Percentiles rank a stretch among this genome's conserved stretches.
These are phyloP conservation scores for Rhynchophorus ferrugineus DNA, from an alignment of 1,140 invertebrate genomes.

Conservation along the genomic window DNA sequence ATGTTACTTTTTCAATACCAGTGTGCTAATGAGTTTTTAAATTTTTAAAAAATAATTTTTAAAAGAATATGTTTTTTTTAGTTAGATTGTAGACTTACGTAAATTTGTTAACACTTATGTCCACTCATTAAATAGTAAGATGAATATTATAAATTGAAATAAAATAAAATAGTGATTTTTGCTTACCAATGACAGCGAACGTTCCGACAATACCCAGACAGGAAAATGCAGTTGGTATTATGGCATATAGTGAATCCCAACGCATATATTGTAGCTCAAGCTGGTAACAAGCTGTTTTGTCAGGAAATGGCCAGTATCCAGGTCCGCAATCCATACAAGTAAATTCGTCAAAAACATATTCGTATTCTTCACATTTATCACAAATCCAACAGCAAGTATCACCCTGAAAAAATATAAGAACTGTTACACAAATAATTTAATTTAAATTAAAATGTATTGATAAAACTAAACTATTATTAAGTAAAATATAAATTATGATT, in stretches of 20 bases:
- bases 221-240: conserved; percentile 57
- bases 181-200: conserved; percentile 46
- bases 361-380: conserved; percentile 58
- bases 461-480: conserved; percentile 6
- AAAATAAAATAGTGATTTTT: too few relatives aligned
- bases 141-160: too few relatives aligned
- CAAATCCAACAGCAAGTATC: conserved; percentile 74
- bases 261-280: conserved; percentile 40
- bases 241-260: conserved; percentile 58
- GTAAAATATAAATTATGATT: too few relatives aligned
- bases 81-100: too few relatives aligned
- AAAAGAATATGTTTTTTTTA: too few relatives aligned
- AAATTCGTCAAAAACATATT: conserved; percentile 59
- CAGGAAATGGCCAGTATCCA: conserved; percentile 54
- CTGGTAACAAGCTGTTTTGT: conserved; percentile 52
- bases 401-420: conserved; percentile 37
- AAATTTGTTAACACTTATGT: too few relatives aligned
- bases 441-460: too few relatives aligned
- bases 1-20: too few relatives aligned
- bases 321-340: conserved; percentile 57
- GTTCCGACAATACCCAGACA: conserved; percentile 61
- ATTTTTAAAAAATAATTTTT: too few relatives aligned
- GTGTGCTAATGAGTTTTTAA: too few relatives aligned
- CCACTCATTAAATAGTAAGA: too few relatives aligned
- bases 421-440: too few relatives aligned